phyloP scores from a whole-genome alignment of 2,888 invertebrate genomes.

The Glaucopsyche alexis region DNA sequence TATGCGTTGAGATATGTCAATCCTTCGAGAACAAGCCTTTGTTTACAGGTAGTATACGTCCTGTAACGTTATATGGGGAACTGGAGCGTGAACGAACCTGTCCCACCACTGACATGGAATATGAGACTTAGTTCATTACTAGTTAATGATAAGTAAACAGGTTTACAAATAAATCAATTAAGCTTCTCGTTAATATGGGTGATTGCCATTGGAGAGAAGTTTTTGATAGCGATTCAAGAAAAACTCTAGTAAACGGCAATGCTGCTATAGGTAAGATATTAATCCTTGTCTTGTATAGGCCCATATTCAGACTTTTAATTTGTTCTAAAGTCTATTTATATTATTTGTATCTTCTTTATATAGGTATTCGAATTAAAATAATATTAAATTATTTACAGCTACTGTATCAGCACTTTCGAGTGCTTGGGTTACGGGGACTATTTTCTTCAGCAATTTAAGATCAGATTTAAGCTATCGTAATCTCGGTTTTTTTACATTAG shows the following conservation, averaged over 20 bases:
- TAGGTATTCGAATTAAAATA: background rate
- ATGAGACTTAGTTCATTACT: slow-evolving; percentile 43
- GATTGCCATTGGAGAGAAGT: slow-evolving; percentile 51
- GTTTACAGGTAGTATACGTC: slow-evolving; percentile 36
- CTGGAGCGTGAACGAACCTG: slow-evolving; percentile 56
- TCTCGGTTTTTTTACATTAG: slow-evolving; percentile 59
- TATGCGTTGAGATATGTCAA: background rate
- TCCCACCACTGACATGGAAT: slow-evolving; percentile 44
- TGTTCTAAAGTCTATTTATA: background rate
- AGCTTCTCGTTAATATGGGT: slow-evolving; percentile 1
- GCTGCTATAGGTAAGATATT: slow-evolving; percentile 49
- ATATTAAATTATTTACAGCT: slow-evolving; percentile 47
- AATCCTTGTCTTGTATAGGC: background rate
- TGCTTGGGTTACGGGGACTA: slow-evolving; percentile 49
- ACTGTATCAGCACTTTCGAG: slow-evolving; percentile 48
- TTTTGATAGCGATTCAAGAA: slow-evolving; percentile 48
- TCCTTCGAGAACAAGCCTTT: slow-evolving; percentile 30
- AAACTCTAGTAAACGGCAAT: slow-evolving; percentile 47
- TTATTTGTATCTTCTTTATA: background rate
- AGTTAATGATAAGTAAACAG: slow-evolving; percentile 22
- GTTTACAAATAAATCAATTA: slow-evolving; percentile 3
- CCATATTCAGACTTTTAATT: background rate
- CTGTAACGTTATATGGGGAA: slow-evolving; percentile 44
- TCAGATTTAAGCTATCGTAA: slow-evolving; percentile 61
- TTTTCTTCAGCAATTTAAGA: slow-evolving; percentile 49